Base-by-base conservation (phyloP, 2,888 invertebrate species). In the Cantharis flavilabris region DNA sequence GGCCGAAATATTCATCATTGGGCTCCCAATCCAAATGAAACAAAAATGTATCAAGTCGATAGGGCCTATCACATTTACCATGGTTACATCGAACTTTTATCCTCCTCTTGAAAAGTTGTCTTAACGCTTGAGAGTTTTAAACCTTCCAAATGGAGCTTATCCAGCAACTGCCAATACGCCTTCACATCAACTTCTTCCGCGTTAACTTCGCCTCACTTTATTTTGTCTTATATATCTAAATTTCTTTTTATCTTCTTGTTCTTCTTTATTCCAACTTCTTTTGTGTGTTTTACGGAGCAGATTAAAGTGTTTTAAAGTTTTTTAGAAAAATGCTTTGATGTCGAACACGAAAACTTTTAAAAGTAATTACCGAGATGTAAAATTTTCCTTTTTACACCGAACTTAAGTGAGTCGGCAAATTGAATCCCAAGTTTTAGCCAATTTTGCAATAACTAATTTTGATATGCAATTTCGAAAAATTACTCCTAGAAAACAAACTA, bases 101-200 rank as follows among this genome's bases (percentile, higher is more conserved):
- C 72, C 72, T 49, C 23, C 62, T 72, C 78, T 33, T 78, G 71
- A 78, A 78, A 78, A 78, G 78, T 78, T 78, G 73, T 76, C 73
- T 78, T 76, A 78, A 69, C 73, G 73, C 33, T 64, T 14, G 65
- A 78, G 76, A 76, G 76, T 76, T 76, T 76, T 76, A 73, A 76
- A 72, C 63, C 75, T 20, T 75, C 76, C 76, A 78, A 78, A 76
- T 75, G 76, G 73, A 73, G 75, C 76, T 78, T 78, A 78, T 78
- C 76, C 76, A 76, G 67, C 70, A 76, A 76, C 78, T 78, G 78
- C 78, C 78, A 78, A 78, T 78, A 75, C 75, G 62, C 69, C 70
- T 70, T 67, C 76, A 73, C 76, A 72, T 78, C 73, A 76, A 78
- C 62, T 73, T 76, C 76, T 76, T 76, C 72, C 71, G 67, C 69